These are phyloP conservation scores for Heterochromis multidens DNA, from an alignment of 2,113 vertebrate species.

Conservation along the genomic window DNA sequence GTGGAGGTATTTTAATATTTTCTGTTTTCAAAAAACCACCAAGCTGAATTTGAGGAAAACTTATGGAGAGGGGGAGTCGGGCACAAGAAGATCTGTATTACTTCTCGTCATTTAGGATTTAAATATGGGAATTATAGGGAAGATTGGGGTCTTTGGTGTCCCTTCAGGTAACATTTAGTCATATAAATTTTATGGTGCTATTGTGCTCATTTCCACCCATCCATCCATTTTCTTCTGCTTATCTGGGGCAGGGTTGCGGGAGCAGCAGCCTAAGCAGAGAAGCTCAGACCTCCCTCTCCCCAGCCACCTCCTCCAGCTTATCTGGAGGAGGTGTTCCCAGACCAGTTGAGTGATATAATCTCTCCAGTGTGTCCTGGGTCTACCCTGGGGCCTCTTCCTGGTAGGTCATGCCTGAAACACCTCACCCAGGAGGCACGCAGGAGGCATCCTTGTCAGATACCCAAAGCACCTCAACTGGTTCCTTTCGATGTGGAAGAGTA, in stretches of 20 bases:
- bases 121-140: neutral
- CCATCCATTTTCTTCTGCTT: neutral
- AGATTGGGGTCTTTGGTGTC: neutral
- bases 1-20: neutral
- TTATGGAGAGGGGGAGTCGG: too few relatives aligned
- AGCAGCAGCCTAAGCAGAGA: neutral
- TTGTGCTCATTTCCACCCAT: too few relatives aligned
- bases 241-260: neutral
- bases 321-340: neutral
- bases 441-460: neutral
- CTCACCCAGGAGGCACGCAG: neutral
- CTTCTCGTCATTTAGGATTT: neutral
- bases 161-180: neutral
- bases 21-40: neutral
- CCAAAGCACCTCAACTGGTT: neutral
- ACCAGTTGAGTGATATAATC: too few relatives aligned
- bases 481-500: neutral
- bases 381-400: neutral
- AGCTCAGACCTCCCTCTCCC: neutral
- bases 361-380: too few relatives aligned
- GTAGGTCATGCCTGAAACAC: neutral
- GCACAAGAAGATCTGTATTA: neutral
- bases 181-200: too few relatives aligned
- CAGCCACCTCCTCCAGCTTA: rapidly evolving
- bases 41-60: neutral